These are phyloP conservation scores for Drosophila littoralis DNA, from an alignment of 1,140 invertebrate genomes.

Conservation along the genomic window DNA sequence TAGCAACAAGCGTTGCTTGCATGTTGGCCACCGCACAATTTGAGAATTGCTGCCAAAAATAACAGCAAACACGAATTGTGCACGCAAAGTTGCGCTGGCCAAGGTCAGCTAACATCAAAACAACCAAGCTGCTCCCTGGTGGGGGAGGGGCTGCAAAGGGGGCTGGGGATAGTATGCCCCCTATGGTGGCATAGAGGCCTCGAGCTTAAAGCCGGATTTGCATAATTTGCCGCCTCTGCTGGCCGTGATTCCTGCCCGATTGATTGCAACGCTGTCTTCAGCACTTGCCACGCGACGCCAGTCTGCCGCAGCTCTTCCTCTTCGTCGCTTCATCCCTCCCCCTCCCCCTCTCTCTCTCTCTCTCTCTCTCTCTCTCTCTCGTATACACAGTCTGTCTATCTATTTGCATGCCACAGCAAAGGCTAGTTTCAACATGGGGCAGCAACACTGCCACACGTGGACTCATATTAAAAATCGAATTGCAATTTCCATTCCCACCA, in stretches of 20 bases:
- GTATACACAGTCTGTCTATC: background rate
- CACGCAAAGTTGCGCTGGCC: constrained; percentile 57
- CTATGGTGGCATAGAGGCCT: constrained; percentile 6
- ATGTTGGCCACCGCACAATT: constrained; percentile 52
- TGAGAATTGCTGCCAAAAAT: constrained; percentile 67
- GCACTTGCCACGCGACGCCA: constrained; percentile 24
- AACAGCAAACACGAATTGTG: constrained; percentile 62
- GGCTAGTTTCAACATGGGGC: background rate
- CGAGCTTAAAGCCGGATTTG: constrained; percentile 40
- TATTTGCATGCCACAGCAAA: constrained; percentile 1
- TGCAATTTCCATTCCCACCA: background rate
- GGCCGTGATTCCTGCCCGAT: constrained; percentile 37
- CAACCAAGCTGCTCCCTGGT: no score
- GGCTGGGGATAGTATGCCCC: no score
- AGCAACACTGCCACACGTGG: background rate
- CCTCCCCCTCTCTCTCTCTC: no score
- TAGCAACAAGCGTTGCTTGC: constrained; percentile 70
- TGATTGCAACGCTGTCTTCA: constrained; percentile 38
- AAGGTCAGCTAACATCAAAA: constrained; percentile 40
- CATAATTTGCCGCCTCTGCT: constrained; percentile 40
- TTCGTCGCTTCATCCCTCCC: background rate
- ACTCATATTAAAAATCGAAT: background rate
- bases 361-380: background rate
- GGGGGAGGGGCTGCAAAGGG: no score
- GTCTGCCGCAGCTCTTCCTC: background rate